Conservation (phyloP, 2,113 vertebrate species). For the Passer montanus region DNA sequence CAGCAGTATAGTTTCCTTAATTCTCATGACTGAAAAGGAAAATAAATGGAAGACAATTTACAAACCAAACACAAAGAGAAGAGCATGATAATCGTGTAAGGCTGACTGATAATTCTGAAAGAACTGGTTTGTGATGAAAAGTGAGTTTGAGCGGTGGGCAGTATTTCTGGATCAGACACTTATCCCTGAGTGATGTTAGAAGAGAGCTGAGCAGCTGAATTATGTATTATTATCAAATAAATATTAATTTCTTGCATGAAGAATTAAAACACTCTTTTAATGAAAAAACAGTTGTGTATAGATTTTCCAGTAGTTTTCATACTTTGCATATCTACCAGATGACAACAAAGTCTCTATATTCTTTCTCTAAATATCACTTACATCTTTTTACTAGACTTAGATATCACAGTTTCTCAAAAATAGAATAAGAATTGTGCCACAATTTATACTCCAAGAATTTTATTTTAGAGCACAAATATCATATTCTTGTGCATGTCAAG, state of each 20-base stretch:
- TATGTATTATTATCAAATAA: constrained; percentile 42
- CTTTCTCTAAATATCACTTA: constrained; percentile 63
- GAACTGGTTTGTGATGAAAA: background rate
- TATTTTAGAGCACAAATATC: constrained; percentile 74
- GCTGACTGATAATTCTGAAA: background rate
- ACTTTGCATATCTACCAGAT: background rate
- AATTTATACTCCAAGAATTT: constrained; percentile 74
- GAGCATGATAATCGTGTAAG: background rate
- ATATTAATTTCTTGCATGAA: constrained; percentile 30
- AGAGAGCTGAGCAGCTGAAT: background rate
- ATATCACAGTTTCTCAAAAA: constrained; percentile 79
- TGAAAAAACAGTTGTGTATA: background rate
- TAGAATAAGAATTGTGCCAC: constrained; percentile 69
- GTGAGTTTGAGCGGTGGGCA: background rate
- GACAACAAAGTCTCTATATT: background rate
- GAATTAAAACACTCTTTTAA: background rate
- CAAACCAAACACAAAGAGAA: background rate
- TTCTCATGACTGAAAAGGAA: background rate
- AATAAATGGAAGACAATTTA: background rate
- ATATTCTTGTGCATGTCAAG: background rate
- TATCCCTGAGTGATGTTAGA: background rate
- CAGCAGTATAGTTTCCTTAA: background rate
- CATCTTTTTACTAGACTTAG: constrained; percentile 77
- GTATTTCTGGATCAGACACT: background rate
- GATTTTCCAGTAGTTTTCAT: background rate